phyloP scores from a whole-genome alignment of 2,113 vertebrate species.

The Callospermophilus lateralis region DNA sequence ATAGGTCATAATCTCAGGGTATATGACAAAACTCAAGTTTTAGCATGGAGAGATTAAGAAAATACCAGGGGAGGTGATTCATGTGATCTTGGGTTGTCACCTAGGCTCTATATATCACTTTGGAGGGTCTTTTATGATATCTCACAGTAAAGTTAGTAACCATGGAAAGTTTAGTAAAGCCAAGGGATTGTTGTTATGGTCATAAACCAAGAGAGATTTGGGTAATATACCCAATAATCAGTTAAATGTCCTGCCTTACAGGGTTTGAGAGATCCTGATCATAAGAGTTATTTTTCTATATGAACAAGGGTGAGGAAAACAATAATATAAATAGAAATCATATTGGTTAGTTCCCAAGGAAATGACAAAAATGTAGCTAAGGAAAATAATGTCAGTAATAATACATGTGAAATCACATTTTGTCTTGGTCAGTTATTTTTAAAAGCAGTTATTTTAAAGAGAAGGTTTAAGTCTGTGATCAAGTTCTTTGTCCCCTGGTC shows the following conservation, averaged over 20 bases:
- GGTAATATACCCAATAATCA: no score
- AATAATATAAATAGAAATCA: neutral
- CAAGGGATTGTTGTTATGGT: neutral
- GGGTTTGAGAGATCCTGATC: no score
- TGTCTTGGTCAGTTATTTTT: neutral
- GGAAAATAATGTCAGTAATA: neutral
- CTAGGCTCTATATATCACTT: neutral
- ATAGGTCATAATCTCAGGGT: neutral
- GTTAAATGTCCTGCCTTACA: no score
- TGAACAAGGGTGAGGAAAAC: neutral
- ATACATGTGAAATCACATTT: neutral
- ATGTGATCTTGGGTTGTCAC: neutral
- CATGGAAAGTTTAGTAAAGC: neutral
- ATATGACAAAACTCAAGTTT: neutral
- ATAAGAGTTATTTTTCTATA: no score
- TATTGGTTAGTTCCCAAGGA: neutral
- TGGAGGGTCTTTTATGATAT: neutral
- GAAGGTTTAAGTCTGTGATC: neutral
- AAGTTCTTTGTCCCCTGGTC: neutral
- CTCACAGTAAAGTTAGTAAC: neutral
- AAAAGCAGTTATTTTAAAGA: neutral
- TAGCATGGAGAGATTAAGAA: neutral
- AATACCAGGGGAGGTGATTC: neutral
- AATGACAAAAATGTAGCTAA: neutral
- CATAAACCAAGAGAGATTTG: neutral